Percentiles rank a stretch among this genome's conserved stretches.
phyloP scores from a whole-genome alignment of 2,888 invertebrate species.

The Philonicus albiceps region DNA sequence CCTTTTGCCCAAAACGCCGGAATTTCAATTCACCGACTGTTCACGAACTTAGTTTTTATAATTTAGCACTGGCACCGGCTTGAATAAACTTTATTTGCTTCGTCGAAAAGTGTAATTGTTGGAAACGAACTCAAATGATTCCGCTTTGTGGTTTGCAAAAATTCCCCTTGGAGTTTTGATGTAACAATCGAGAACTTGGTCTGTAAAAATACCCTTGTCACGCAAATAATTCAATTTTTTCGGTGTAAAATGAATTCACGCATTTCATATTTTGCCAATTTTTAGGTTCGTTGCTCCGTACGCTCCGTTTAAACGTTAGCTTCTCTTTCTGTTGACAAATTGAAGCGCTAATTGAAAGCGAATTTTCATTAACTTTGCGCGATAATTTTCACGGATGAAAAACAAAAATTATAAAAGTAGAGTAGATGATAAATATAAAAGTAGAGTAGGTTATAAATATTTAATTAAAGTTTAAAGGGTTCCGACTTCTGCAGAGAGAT shows the following conservation, averaged over 20 bases:
- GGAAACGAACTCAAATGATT: neutral
- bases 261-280: neutral
- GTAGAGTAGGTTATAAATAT: too few relatives aligned
- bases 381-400: neutral
- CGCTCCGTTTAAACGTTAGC: neutral
- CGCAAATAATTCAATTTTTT: neutral
- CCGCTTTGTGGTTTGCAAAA: neutral
- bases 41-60: neutral
- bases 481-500: too few relatives aligned
- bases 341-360: neutral
- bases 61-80: neutral
- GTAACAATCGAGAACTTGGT: neutral
- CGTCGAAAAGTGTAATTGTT: neutral
- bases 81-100: neutral
- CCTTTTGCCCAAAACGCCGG: neutral
- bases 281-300: neutral
- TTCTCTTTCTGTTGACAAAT: neutral
- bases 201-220: neutral
- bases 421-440: too few relatives aligned
- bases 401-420: neutral
- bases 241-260: neutral
- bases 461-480: too few relatives aligned
- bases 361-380: neutral
- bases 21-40: neutral
- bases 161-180: neutral